These are phyloP conservation scores for Euzetes globulus DNA, from an alignment of 2,888 invertebrate genomes.

Conservation along the genomic window DNA sequence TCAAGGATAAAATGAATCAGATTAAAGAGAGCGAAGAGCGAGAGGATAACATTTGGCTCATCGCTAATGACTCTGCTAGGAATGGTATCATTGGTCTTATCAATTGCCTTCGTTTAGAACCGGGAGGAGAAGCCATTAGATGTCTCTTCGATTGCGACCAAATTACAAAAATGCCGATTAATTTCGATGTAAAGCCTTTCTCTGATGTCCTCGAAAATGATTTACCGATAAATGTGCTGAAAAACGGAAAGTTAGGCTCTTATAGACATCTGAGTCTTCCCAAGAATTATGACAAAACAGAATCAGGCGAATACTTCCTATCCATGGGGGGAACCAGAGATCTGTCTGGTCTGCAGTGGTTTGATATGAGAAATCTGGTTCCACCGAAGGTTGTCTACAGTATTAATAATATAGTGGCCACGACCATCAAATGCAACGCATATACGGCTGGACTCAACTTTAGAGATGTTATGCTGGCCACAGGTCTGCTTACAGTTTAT, in stretches of 20 bases:
- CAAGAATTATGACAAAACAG: not conserved
- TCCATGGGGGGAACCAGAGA: not conserved
- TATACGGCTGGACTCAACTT: constrained; percentile 52
- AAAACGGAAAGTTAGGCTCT: constrained; percentile 57
- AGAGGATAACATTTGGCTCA: constrained; percentile 61
- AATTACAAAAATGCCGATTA: not conserved
- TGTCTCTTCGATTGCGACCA: not conserved
- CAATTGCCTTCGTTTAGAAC: constrained; percentile 66
- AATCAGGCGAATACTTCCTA: not conserved
- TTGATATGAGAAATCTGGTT: not conserved
- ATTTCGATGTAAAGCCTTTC: not conserved
- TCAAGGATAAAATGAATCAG: constrained; percentile 78
- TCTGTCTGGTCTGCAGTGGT: constrained; percentile 2
- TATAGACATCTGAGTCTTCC: constrained; percentile 92
- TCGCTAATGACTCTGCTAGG: constrained; percentile 59
- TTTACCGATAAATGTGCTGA: constrained; percentile 45
- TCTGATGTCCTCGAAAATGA: constrained; percentile 9
- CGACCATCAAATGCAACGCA: constrained; percentile 42
- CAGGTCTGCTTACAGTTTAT: constrained; percentile 19
- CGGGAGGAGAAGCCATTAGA: constrained; percentile 1
- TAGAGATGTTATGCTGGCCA: constrained; percentile 63
- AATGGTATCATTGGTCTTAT: constrained; percentile 79
- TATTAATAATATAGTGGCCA: not conserved
- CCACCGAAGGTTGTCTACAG: too few species aligned
- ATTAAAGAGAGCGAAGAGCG: constrained; percentile 92